Evolutionary conservation across 2,797 vertebrate genomes (phyloP).

Genomic region (Enteromius afrohamiltoni): DNA sequence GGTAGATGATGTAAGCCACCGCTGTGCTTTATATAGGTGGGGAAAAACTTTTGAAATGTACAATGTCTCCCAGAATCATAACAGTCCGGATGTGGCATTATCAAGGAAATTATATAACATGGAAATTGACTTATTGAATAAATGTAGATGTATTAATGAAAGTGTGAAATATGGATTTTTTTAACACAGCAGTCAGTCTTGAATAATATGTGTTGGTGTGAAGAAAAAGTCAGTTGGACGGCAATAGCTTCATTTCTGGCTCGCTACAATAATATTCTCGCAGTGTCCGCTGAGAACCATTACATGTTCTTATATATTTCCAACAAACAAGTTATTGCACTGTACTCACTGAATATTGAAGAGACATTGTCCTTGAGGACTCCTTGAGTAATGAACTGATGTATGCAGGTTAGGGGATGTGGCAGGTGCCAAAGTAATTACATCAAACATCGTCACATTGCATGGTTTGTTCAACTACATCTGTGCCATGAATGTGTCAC

Average conservation of each 20-base stretch:
- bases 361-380: background rate
- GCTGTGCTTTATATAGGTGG: background rate
- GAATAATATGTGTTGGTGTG: background rate
- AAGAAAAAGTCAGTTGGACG: background rate
- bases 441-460: slow-evolving; percentile 27
- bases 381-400: slow-evolving; percentile 28
- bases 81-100: background rate
- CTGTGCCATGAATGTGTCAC: background rate
- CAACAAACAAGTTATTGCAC: background rate
- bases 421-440: slow-evolving; percentile 25
- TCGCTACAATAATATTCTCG: background rate
- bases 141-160: background rate
- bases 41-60: background rate
- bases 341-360: slow-evolving; percentile 23
- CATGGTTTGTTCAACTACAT: background rate
- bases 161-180: background rate
- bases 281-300: background rate
- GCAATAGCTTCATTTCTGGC: background rate
- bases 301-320: slow-evolving; percentile 27
- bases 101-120: background rate
- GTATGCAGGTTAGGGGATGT: background rate
- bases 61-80: background rate
- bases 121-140: background rate
- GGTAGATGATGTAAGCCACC: background rate
- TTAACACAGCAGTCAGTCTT: background rate